These are phyloP conservation scores for Acanthosepion pharaonis DNA, from an alignment of 2,888 invertebrate genomes.

Conservation along the genomic window DNA sequence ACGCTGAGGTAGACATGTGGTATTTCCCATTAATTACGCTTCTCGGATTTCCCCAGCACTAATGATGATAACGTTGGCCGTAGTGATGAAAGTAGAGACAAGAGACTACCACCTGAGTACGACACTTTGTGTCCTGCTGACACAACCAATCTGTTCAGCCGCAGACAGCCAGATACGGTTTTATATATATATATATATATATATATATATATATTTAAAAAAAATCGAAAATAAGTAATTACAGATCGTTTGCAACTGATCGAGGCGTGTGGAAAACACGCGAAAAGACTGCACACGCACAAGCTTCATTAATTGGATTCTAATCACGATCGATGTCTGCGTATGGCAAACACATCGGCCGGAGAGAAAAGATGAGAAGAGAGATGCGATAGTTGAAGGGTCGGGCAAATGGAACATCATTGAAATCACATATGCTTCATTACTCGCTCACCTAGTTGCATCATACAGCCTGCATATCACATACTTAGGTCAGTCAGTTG, in stretches of 20 bases:
- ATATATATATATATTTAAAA: too few relatives aligned
- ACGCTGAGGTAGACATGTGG: too few relatives aligned
- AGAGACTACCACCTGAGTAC: too few relatives aligned
- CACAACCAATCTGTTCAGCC: background rate
- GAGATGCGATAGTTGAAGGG: background rate
- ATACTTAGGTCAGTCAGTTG: background rate
- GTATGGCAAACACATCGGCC: background rate
- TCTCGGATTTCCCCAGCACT: too few relatives aligned
- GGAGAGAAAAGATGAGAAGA: background rate
- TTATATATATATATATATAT: background rate
- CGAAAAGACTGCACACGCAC: background rate
- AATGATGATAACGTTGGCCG: too few relatives aligned
- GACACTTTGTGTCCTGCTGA: background rate
- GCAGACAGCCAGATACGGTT: background rate
- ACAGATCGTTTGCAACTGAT: background rate
- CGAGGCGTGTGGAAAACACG: background rate
- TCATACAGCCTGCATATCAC: background rate
- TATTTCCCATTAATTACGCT: too few relatives aligned
- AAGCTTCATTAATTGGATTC: background rate
- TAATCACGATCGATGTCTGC: conserved; percentile 6
- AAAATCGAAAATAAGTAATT: background rate
- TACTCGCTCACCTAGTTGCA: background rate
- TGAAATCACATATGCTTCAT: background rate
- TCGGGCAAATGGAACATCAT: background rate
- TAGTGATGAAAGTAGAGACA: too few relatives aligned